phyloP scores from a whole-genome alignment of 2,888 invertebrate species.

The Neelides folsomi region DNA sequence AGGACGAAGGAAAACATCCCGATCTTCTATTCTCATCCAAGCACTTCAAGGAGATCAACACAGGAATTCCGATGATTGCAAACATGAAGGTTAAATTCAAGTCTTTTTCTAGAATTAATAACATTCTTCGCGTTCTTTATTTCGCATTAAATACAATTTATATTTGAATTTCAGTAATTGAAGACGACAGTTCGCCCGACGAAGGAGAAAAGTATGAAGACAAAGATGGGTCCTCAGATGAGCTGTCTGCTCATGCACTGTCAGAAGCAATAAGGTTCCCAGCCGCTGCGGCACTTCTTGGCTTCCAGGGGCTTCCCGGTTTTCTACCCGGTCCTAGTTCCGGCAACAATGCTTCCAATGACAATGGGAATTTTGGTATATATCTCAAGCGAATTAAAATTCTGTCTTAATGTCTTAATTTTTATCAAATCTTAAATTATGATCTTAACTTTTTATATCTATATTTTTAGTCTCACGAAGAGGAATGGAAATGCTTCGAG shows the following conservation, averaged over 20 bases:
- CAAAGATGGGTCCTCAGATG: conserved; percentile 16
- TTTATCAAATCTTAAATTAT: background rate
- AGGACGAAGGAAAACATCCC: too few relatives aligned
- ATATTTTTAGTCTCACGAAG: conserved; percentile 56
- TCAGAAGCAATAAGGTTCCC: conserved; percentile 46
- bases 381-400: too few relatives aligned
- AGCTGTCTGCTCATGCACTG: conserved; percentile 16
- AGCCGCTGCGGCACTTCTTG: conserved; percentile 62
- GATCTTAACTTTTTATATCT: conserved; percentile 5
- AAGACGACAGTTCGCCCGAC: conserved; percentile 19
- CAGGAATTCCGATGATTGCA: too few relatives aligned
- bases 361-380: too few relatives aligned
- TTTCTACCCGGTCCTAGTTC: conserved; percentile 60
- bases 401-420: too few relatives aligned
- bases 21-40: too few relatives aligned
- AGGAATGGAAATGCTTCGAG: conserved; percentile 67
- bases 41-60: too few relatives aligned
- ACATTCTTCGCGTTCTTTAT: background rate
- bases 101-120: background rate
- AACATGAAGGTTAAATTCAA: background rate
- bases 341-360: too few relatives aligned
- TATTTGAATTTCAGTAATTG: conserved; percentile 9
- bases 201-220: conserved; percentile 15
- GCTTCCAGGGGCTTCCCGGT: conserved; percentile 64
- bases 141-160: background rate